phyloP scores from a whole-genome alignment of 2,113 vertebrate species.

The Balaenoptera acutorostrata region DNA sequence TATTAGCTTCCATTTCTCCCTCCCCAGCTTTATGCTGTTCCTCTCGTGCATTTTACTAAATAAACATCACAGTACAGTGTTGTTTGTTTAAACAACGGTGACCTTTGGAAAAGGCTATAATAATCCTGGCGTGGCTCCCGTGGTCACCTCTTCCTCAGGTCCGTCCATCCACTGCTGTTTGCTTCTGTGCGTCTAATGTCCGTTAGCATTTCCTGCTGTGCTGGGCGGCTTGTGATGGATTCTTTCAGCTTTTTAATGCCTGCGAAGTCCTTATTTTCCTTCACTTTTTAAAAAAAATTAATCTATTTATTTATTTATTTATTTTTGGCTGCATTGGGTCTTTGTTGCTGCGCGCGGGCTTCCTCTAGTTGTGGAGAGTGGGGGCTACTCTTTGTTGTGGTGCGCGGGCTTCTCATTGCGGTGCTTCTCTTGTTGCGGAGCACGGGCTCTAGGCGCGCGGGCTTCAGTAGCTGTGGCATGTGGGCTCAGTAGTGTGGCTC shows the following conservation, averaged over 20 bases:
- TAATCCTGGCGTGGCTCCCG: background rate
- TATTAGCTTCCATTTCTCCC: background rate
- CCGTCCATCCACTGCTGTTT: background rate
- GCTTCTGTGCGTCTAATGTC: background rate
- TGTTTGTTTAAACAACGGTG: background rate
- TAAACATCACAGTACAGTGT: background rate
- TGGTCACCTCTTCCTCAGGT: background rate
- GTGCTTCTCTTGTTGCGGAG: no score
- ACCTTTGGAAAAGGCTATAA: background rate
- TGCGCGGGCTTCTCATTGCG: no score
- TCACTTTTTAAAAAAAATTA: background rate
- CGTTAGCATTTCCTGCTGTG: rapidly evolving
- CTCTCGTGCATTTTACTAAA: background rate
- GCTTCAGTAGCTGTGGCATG: no score
- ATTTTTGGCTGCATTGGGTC: no score
- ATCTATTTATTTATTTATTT: no score
- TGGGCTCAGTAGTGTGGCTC: no score
- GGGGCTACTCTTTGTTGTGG: no score
- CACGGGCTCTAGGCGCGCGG: no score
- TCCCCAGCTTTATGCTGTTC: background rate
- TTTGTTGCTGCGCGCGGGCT: no score
- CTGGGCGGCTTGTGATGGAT: background rate
- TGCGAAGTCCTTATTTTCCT: no score
- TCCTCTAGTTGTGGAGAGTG: no score
- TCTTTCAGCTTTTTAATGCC: background rate